A percentile compares a stretch with the other conserved stretches of the same genome.
These are phyloP conservation scores for Bubo blakistoni DNA, from an alignment of 2,113 vertebrate species.

Conservation along the genomic window DNA sequence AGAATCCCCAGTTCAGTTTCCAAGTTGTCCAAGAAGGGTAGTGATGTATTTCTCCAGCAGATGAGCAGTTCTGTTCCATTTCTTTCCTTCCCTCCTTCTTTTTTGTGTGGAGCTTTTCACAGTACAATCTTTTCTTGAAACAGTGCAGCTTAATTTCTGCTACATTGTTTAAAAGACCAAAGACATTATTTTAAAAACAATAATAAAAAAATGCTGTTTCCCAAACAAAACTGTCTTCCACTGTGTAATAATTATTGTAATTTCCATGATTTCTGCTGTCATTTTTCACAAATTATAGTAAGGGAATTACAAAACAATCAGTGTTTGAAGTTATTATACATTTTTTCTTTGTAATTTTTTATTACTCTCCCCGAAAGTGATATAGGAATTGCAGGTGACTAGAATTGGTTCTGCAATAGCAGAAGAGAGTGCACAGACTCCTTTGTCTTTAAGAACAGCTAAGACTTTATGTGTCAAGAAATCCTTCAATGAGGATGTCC, in stretches of 20 bases:
- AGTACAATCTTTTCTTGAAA: neutral
- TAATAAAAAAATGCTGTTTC: neutral
- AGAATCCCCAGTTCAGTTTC: neutral
- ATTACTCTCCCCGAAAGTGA: conserved; percentile 1
- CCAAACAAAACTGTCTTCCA: neutral
- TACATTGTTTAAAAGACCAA: neutral
- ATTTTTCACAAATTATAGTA: neutral
- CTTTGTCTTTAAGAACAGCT: neutral
- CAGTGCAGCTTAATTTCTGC: neutral
- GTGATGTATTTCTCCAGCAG: neutral
- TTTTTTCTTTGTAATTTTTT: neutral
- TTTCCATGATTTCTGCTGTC: neutral
- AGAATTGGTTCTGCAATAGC: neutral
- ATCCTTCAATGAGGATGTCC: neutral
- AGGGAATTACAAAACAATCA: conserved; percentile 9
- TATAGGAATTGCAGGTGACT: neutral
- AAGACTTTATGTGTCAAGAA: neutral
- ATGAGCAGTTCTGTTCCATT: neutral
- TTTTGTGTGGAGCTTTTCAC: neutral
- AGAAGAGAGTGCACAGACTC: neutral
- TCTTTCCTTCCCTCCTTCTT: neutral
- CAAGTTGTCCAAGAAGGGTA: neutral
- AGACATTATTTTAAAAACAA: neutral
- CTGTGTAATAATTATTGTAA: neutral
- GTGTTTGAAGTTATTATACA: neutral